These are phyloP conservation scores for Melanaphis sacchari DNA, from an alignment of 1,140 invertebrate species.

Conservation along the genomic window DNA sequence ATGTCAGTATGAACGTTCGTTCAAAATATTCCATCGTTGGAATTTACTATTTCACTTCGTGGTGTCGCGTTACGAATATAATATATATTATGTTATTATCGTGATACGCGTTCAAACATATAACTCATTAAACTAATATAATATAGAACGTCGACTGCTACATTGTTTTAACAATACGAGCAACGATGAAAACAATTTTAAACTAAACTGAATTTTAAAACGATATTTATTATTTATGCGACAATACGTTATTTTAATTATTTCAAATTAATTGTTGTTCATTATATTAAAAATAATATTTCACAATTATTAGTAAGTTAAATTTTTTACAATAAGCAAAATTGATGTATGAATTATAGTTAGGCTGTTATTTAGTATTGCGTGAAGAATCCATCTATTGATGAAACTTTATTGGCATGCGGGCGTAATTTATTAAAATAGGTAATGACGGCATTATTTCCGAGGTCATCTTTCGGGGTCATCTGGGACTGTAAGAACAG, in stretches of 20 bases:
- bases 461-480: too few species aligned
- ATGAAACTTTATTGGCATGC: not conserved
- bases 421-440: not conserved
- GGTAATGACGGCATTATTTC: not conserved
- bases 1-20: not conserved
- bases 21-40: not conserved
- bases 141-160: not conserved
- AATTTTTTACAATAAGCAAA: not conserved
- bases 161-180: not conserved
- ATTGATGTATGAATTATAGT: not conserved
- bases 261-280: not conserved
- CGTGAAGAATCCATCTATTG: not conserved
- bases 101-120: not conserved
- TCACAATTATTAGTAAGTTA: not conserved
- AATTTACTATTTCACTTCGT: not conserved
- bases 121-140: not conserved
- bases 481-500: not conserved
- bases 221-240: not conserved
- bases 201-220: not conserved
- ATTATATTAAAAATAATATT: not conserved
- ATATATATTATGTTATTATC: not conserved
- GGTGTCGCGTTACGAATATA: constrained; percentile 5
- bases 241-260: not conserved
- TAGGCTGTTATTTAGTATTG: not conserved
- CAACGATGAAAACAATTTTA: not conserved